Evolutionary conservation across 2,888 invertebrate species (phyloP), one percentile per base, ranked within the genome.

Genomic region (Melangyna quadrimaculata): DNA sequence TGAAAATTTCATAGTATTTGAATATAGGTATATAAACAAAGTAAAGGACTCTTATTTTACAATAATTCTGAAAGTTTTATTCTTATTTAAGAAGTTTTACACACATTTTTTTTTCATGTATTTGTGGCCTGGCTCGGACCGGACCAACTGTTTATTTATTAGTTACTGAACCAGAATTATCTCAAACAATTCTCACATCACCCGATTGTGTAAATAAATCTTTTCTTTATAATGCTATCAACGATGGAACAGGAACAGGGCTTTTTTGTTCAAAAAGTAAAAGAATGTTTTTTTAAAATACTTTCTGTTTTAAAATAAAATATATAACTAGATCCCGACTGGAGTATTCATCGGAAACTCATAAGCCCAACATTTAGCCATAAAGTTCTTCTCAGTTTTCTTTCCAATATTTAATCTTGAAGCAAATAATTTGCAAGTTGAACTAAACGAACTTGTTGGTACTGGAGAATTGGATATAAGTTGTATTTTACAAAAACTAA

Each of bases 111-210:
- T 55, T 91, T 91, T 2, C 67, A 89, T 0, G 48, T 88, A 1
- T 75, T 90, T 14, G 88, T 89, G 22, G 90, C 91, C 0, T 91
- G 91, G 91, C 83, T 91, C n/a, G 91, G 91, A 82, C 91, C n/a
- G 91, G 91, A 14, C 91, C 91, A 0, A 87, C 90, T 69, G 91
- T 91, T 4, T 90, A 91, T 65, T n/a, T 91, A 53, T 88, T 91
- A 14, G 88, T 89, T 6, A 88, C 86, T 27, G 91, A 91, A 35
- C 91, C 91, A 0, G 89, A 89, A 69, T 63, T 88, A 22, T 88
- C 88, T 1, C 89, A 91, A 84, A 89, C 90, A 22, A 90, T 91
- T 72, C 86, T 91, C 0, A 91, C 91, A 14, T 91, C 91, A 0
- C 89, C 89, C 0, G 87, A 89, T 70, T 91, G 91, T 67, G 78